Evolutionary conservation across 1,140 invertebrate species (phyloP), one percentile per base, ranked within the genome.

Genomic region (Potamilus streckersoni): DNA sequence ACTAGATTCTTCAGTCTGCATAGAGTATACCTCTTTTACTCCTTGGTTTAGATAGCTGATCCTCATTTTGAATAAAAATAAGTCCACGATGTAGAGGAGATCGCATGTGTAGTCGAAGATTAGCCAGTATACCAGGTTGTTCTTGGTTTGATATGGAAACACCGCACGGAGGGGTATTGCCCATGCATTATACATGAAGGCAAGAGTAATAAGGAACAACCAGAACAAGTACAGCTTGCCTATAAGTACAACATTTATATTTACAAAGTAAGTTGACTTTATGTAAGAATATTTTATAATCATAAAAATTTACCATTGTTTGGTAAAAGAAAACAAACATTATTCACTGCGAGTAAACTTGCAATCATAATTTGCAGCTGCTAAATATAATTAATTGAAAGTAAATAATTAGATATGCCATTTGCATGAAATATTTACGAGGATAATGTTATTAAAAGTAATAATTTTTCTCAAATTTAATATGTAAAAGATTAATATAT

Each of bases 151-250:
- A 68, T 89, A 89, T 0, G 83, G 82, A 68, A 98, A 98, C 1
- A 95, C 93, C 12, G 93, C 93, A 27, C 97, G 91, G 13, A 98
- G 89, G 0, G 95, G 94, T 64, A 98, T 95, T 11, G 93, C 93
- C 92, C 94, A 95, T 38, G 94, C 93, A 85, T 98, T 98, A 90
- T 98, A 98, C 59, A 96, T 90, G 84, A 95, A 96, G 72, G 93
- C 93, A 49, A 94, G 83, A 0, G 94, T 94, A 0, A 97, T 94
- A 13, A 96, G 89, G 57, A 93, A 92, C 63, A 98, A 91, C 97
- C 97, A 98, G 1, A 90, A 90, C 57, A 97, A 92, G 87, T 97
- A 97, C 17, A 83, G 69, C 74, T 85, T 87, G 76, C 85, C 87
- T 88, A 77, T 16, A 80, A 80, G 31, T 57, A 69, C 27, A 64